A percentile compares a stretch with the other conserved stretches of the same genome.
phyloP scores from a whole-genome alignment of 1,140 invertebrate genomes.

The Lutraria rhynchaena region DNA sequence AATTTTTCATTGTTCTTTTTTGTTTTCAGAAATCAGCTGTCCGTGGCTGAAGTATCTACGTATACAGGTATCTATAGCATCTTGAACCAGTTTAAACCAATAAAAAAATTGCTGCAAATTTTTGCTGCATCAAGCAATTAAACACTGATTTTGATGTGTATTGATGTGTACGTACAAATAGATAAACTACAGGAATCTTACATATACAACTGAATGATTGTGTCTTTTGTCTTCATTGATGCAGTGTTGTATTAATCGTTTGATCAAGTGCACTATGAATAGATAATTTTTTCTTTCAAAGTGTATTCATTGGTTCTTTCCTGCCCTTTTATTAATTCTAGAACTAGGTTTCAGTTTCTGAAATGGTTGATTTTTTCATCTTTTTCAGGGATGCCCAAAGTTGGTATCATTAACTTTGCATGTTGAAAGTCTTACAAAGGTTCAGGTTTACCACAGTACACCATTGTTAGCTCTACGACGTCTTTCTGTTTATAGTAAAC shows the following conservation, averaged over 20 bases:
- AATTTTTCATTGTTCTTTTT: too few relatives aligned
- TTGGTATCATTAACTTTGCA: conserved; percentile 32
- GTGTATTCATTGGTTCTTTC: not conserved
- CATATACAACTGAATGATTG: too few relatives aligned
- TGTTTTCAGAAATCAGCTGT: conserved; percentile 50
- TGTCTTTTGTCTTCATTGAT: too few relatives aligned
- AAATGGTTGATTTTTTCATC: too few relatives aligned
- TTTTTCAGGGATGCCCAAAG: conserved; percentile 49
- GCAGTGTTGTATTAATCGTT: too few relatives aligned
- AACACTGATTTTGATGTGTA: too few relatives aligned
- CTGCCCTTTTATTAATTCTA: too few relatives aligned
- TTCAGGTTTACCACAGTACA: conserved; percentile 54
- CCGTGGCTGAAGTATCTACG: conserved; percentile 37
- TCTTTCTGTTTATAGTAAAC: conserved; percentile 23
- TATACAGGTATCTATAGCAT: conserved; percentile 39
- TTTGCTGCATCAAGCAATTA: too few relatives aligned
- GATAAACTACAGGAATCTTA: too few relatives aligned
- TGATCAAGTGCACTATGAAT: not conserved
- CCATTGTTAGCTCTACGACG: conserved; percentile 35
- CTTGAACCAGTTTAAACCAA: not conserved
- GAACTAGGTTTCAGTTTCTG: too few relatives aligned
- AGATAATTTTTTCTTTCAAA: not conserved
- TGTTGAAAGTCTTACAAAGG: conserved; percentile 17
- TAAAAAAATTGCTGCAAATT: too few relatives aligned
- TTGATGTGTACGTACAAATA: too few relatives aligned